Base-by-base conservation (phyloP, 1,140 invertebrate genomes). In the Melipona quadrifasciata region DNA sequence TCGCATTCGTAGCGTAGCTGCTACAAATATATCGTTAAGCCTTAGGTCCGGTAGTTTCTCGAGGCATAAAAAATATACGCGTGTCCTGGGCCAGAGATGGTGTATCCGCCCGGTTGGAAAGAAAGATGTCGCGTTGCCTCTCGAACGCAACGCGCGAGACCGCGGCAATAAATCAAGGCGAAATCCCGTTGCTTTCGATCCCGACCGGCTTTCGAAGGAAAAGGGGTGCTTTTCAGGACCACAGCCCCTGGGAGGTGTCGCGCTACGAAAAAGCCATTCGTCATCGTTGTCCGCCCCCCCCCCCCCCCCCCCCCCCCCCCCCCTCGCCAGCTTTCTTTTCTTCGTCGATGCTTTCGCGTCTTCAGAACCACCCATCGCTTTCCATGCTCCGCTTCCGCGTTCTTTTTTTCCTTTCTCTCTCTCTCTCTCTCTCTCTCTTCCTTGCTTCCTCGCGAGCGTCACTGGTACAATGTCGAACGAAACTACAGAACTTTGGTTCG, bases 101-200 rank as follows among this genome's bases (percentile, higher is more conserved):
- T 65, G 76, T 34, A 65, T 51, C 55, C 75, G 55, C 78, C 39
- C 67, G 61, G 53, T 72, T 34, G 71, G 51, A 81, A 75, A 85
- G 83, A 75, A 85, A 85, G 82, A 84, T 84, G 82, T 84, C 70
- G 78, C 71, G 58, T 68, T 67, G 78, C 76, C 34, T 74, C 47
- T 53, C 83, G 83, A 75, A 85, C 58, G 79, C 71, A 82, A 34
- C 71, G 53, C 61, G 79, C 61, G 83, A 21, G 83, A 58, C 79
- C 27, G n/a, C 61, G 83, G 74, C 78, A 67, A 86, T 89, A 89
- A 89, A 89, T 89, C 88, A 89, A 86, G 67, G 31, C 84, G 81
- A 83, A 83, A 85, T 86, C 78, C 80, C 78, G 80, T 86, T 82
- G 71, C 80, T 85, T 87, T 87, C 80, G 72, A 86, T 79, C 68